These are phyloP conservation scores for Tamandua tetradactyla DNA, from an alignment of 2,797 vertebrate species.

Conservation along the genomic window DNA sequence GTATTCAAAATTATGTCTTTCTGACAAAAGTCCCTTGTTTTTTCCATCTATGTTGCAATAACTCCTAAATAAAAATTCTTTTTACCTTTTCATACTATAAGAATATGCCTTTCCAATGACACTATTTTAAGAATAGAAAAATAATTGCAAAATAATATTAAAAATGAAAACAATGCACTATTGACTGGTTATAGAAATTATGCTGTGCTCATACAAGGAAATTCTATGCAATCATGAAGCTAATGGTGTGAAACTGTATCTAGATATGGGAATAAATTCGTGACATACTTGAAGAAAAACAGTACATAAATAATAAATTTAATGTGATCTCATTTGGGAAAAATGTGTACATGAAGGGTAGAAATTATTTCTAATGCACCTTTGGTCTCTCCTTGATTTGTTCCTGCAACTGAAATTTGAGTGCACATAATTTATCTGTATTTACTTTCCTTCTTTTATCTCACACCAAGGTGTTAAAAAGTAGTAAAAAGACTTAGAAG, in stretches of 20 bases:
- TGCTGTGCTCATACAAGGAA: neutral
- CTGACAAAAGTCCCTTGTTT: neutral
- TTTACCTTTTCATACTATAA: neutral
- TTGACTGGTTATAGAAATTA: neutral
- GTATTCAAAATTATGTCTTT: neutral
- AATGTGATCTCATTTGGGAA: neutral
- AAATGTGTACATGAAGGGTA: neutral
- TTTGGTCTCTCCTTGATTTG: neutral
- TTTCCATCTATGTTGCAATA: neutral
- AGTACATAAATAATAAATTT: neutral
- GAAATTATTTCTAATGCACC: neutral
- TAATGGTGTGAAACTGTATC: neutral
- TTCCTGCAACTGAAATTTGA: neutral
- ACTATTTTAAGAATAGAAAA: neutral
- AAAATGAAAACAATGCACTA: neutral
- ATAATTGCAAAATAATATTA: neutral
- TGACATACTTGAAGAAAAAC: neutral
- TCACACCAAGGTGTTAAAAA: neutral
- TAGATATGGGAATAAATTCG: too few relatives aligned
- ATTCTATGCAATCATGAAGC: neutral
- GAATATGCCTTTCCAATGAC: neutral
- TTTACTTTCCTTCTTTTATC: neutral
- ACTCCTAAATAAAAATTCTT: neutral
- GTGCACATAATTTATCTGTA: neutral
- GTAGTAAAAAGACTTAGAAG: neutral